phyloP scores from a whole-genome alignment of 2,888 invertebrate genomes.

The Sarcophaga rosellei region DNA sequence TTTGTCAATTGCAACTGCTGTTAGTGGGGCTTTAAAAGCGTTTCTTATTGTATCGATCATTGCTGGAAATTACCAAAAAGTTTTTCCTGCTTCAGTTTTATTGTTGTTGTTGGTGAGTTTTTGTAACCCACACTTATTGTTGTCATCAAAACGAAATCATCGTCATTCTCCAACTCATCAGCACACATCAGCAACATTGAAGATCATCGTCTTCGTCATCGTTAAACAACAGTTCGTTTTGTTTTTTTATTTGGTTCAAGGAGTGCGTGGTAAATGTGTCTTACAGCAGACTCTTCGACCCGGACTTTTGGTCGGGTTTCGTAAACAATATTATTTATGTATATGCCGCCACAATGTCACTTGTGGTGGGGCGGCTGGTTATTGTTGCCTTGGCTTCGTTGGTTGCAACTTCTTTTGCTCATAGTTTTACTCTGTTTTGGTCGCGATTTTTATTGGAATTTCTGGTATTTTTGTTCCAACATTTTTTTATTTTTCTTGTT shows the following conservation, averaged over 20 bases:
- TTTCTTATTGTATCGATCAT: slow-evolving; percentile 66
- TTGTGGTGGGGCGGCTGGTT: slow-evolving; percentile 17
- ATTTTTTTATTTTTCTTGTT: slow-evolving; percentile 50
- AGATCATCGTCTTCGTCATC: slow-evolving; percentile 23
- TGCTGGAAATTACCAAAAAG: slow-evolving; percentile 67
- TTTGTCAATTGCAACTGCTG: slow-evolving; percentile 27
- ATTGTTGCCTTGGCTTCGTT: background rate
- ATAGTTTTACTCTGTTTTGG: slow-evolving; percentile 65
- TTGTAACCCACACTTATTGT: slow-evolving; percentile 67
- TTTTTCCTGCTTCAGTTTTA: slow-evolving; percentile 55
- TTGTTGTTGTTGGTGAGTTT: slow-evolving; percentile 23
- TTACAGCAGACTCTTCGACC: background rate
- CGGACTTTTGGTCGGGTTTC: background rate
- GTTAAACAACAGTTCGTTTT: slow-evolving; percentile 15
- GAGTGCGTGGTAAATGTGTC: background rate
- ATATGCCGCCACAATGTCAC: slow-evolving; percentile 51
- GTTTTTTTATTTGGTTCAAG: background rate
- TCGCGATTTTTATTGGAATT: slow-evolving; percentile 69
- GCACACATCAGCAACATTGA: slow-evolving; percentile 2
- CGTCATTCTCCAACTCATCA: slow-evolving; percentile 40
- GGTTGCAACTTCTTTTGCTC: slow-evolving; percentile 29
- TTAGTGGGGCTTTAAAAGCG: slow-evolving; percentile 52
- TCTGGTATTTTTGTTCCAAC: slow-evolving; percentile 68
- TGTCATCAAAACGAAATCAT: slow-evolving; percentile 52
- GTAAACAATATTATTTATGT: slow-evolving; percentile 45